Conservation (phyloP, 64 coral and sea anemone species). For the Stichodactyla mertensii region DNA sequence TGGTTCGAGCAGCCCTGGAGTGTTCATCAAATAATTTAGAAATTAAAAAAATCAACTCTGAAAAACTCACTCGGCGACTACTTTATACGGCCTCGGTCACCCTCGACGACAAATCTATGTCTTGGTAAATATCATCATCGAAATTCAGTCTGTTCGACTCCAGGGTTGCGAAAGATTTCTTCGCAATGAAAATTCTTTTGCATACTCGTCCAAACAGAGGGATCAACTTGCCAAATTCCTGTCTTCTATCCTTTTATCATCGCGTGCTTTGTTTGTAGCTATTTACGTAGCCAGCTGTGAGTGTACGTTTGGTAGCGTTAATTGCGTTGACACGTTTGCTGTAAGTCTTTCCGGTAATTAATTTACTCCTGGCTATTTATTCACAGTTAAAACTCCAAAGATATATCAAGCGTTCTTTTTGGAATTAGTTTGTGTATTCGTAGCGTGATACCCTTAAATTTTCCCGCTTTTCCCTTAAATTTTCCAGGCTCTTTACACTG, state of each 20-base stretch:
- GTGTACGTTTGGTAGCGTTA: not conserved
- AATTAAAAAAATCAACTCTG: not conserved
- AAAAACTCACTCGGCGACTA: not conserved
- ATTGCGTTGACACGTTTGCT: not conserved
- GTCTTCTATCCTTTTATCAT: not conserved
- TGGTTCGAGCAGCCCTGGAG: not conserved
- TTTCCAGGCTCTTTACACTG: not conserved
- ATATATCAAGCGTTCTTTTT: not conserved
- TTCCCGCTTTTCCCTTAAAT: too few species aligned
- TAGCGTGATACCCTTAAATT: too few species aligned
- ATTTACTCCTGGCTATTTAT: not conserved
- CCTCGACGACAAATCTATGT: not conserved
- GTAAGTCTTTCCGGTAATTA: not conserved
- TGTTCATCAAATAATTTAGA: not conserved
- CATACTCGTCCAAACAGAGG: not conserved
- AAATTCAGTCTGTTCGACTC: not conserved
- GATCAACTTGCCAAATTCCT: conserved; percentile 10
- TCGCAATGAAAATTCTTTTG: not conserved
- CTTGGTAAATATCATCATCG: not conserved
- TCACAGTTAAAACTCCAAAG: not conserved
- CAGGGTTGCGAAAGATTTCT: not conserved
- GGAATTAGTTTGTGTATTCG: too few species aligned
- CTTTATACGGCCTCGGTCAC: not conserved
- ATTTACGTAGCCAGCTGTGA: not conserved
- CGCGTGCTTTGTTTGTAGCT: conserved; percentile 2